Percentiles rank a stretch among this genome's conserved stretches.
phyloP scores from a whole-genome alignment of 2,797 vertebrate genomes.

The Neopelma chrysocephalum region DNA sequence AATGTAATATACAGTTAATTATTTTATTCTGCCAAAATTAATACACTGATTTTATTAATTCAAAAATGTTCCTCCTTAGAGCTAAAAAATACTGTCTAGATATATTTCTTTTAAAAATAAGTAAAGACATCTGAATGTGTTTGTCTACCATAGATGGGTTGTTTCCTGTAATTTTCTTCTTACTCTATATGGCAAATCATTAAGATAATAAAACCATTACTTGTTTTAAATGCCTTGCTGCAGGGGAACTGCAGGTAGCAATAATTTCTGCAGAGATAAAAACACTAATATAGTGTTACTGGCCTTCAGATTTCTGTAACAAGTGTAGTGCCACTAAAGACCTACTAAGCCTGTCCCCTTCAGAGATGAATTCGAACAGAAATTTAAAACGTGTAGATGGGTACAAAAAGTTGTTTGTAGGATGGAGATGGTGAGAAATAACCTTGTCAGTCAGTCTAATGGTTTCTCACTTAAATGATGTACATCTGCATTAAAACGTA shows the following conservation, averaged over 20 bases:
- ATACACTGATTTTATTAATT: not conserved
- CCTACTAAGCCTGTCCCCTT: not conserved
- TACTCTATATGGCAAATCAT: not conserved
- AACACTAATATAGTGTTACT: not conserved
- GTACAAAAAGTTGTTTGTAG: conserved; percentile 3
- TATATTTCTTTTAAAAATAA: not conserved
- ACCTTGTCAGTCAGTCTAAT: not conserved
- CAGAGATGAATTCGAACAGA: not conserved
- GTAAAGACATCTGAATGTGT: not conserved
- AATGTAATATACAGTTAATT: not conserved
- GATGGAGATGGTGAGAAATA: not conserved
- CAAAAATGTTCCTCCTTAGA: not conserved
- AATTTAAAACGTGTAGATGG: conserved; percentile 13
- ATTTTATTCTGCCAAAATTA: not conserved
- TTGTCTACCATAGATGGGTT: not conserved
- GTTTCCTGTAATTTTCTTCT: not conserved
- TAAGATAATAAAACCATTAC: not conserved
- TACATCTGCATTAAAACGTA: not conserved
- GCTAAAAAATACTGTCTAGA: not conserved
- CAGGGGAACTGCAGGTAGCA: not conserved
- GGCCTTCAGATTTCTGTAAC: not conserved
- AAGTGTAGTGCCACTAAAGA: not conserved
- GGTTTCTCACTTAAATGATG: not conserved
- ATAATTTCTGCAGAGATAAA: not conserved
- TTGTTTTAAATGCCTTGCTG: not conserved